phyloP scores from a whole-genome alignment of 2,113 vertebrate species.

The Salminus brasiliensis region DNA sequence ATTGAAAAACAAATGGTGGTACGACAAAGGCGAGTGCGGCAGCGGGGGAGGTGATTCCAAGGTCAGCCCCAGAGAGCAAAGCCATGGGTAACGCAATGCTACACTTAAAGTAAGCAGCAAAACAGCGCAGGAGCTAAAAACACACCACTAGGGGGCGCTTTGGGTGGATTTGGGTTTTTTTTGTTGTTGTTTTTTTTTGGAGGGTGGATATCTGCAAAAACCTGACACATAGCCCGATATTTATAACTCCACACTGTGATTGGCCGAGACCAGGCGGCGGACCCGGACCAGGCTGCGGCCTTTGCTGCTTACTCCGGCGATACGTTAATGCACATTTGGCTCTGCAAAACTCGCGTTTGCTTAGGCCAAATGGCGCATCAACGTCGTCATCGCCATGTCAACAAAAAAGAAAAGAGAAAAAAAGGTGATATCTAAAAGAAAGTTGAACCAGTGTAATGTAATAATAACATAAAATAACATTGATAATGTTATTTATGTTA shows the following conservation, averaged over 20 bases:
- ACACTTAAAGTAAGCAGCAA: conserved; percentile 97
- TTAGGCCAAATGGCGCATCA: conserved; percentile 99
- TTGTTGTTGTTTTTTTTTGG: too few species aligned
- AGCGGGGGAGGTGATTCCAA: conserved; percentile 99
- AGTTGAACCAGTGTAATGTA: conserved; percentile 99
- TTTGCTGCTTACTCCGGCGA: conserved; percentile 99
- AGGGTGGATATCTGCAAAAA: not conserved
- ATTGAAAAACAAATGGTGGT: conserved; percentile 99
- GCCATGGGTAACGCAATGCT: conserved; percentile 99
- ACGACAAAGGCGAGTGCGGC: conserved; percentile 99
- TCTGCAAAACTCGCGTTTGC: conserved; percentile 99
- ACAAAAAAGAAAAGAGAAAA: conserved; percentile 80
- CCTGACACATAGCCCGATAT: not conserved
- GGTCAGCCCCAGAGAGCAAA: conserved; percentile 99
- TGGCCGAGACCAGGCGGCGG: conserved; percentile 45
- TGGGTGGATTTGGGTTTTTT: conserved; percentile 44
- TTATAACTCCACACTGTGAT: conserved; percentile 16
- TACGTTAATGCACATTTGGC: conserved; percentile 99
- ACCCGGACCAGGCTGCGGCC: conserved; percentile 78
- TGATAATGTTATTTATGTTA: conserved; percentile 99
- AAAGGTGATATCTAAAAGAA: conserved; percentile 77
- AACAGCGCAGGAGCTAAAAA: conserved; percentile 84
- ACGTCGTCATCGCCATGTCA: conserved; percentile 93
- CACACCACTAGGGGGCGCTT: conserved; percentile 55
- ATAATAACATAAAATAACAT: conserved; percentile 99